Conservation (phyloP, 2,797 vertebrate species). For the Alcedo atthis region DNA sequence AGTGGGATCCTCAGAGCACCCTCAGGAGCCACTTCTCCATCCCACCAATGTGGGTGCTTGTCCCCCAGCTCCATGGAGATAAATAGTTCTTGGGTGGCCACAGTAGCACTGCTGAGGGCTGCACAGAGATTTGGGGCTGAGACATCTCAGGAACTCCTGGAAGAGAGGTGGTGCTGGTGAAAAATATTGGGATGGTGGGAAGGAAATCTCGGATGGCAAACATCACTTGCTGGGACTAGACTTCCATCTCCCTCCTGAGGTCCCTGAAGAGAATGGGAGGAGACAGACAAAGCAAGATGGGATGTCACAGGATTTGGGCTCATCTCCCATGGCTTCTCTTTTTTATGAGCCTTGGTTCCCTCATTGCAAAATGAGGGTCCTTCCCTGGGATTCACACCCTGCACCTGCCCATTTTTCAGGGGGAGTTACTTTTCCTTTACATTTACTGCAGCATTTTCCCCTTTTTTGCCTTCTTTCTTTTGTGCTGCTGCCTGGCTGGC, state of each 20-base stretch:
- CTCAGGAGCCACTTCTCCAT: neutral
- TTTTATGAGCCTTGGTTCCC: neutral
- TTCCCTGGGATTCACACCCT: neutral
- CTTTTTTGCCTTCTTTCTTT: neutral
- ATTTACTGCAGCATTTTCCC: accelerated
- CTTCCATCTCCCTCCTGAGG: neutral
- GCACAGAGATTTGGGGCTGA: neutral
- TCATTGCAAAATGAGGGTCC: neutral
- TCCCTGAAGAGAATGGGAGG: neutral
- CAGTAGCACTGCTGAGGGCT: accelerated
- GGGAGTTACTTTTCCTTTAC: neutral
- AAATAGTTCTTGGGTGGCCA: neutral
- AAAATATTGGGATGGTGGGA: neutral
- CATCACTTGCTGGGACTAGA: accelerated
- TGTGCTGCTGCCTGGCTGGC: neutral
- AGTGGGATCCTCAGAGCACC: neutral
- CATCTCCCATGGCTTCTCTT: neutral
- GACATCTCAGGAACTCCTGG: neutral
- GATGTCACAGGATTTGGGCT: neutral
- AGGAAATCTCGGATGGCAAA: neutral
- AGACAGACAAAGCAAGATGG: neutral
- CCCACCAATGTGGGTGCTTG: accelerated
- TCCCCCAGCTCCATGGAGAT: neutral
- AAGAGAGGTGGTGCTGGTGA: neutral
- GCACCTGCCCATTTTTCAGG: accelerated